Percentiles rank a stretch among this genome's conserved stretches.
Conservation (phyloP, 2,113 vertebrate species). For the Podiceps cristatus region DNA sequence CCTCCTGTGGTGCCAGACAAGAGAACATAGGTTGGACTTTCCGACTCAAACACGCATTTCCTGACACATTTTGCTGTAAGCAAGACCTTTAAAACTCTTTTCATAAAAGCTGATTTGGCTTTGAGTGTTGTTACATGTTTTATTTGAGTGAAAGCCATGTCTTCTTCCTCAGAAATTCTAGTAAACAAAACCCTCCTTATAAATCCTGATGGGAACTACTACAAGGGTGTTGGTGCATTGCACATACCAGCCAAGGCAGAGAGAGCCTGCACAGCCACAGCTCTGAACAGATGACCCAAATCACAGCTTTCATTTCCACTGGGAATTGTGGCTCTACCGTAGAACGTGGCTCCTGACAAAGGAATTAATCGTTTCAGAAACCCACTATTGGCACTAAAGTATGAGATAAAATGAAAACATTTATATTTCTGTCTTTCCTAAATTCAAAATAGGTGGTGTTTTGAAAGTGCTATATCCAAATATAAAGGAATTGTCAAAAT, state of each 20-base stretch:
- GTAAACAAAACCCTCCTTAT: not conserved
- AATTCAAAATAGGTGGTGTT: constrained; percentile 2
- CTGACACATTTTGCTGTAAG: not conserved
- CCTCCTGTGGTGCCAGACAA: not conserved
- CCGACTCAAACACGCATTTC: not conserved
- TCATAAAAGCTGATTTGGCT: not conserved
- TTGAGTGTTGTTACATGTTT: not conserved
- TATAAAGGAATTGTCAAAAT: constrained; percentile 36
- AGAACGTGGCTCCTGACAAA: not conserved
- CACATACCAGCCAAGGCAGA: not conserved
- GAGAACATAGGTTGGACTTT: not conserved
- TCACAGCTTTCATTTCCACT: not conserved
- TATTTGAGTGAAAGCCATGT: not conserved
- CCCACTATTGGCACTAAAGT: not conserved
- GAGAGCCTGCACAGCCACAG: not conserved
- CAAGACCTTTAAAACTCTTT: not conserved
- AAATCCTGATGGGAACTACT: not conserved
- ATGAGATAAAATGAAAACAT: not conserved
- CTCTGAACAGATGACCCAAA: not conserved
- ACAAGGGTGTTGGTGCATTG: not conserved
- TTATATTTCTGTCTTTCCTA: not conserved
- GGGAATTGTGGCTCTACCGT: not conserved
- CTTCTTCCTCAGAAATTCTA: not conserved
- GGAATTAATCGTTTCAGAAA: not conserved
- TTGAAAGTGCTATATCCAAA: not conserved